Base-by-base conservation (phyloP, 2,113 vertebrate genomes). In the Tonatia bakeri region DNA sequence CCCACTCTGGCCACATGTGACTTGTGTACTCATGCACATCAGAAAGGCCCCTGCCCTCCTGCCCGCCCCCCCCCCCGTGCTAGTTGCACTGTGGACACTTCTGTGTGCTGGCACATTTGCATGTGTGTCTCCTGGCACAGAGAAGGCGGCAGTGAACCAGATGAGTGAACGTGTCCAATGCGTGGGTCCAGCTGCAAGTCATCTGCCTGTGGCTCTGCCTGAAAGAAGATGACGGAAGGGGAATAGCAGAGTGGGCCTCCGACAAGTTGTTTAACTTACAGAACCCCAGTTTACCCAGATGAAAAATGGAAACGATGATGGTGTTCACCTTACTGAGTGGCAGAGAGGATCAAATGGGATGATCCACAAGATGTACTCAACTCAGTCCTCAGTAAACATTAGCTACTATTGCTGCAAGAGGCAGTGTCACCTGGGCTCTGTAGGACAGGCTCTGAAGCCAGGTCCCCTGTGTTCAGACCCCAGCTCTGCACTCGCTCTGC, bases 1-100 rank as follows among this genome's bases (percentile, higher is more conserved):
- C 77, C 15, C 20, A 12, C 33, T 43, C 33, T 4, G 2, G 36
- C 59, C 13, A 36, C 61, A 1, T 4, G 17, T 26, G 59, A 31
- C 50, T 54, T 0, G 0, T 20, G 5, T 65, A 50, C 59, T 65
- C 22, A 54, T 43, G 9, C 26, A 10, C 16, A 54, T 79, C 12
- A 4, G 45, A 52, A 52, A 26, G 14, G 43, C n/a, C 81, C 3
- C 0, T 0, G 0, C 50, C 54, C 33, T 59, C 33, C 54, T 6
- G 4, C 72, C 33, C 11, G 7, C 69, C 59, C 12, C 3, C 72
- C 33, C 11, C 7, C 69, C 59, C 12, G 19, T 38, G 45, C 47
- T 4, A 0, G 14, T 17, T 45, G 64, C 45, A 4, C 61, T 15
- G 28, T 5, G 1, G 31, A 64, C 24, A 17, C 52, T 24, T 33